Base-by-base conservation (phyloP, 2,113 vertebrate genomes). In the Casuarius casuarius region DNA sequence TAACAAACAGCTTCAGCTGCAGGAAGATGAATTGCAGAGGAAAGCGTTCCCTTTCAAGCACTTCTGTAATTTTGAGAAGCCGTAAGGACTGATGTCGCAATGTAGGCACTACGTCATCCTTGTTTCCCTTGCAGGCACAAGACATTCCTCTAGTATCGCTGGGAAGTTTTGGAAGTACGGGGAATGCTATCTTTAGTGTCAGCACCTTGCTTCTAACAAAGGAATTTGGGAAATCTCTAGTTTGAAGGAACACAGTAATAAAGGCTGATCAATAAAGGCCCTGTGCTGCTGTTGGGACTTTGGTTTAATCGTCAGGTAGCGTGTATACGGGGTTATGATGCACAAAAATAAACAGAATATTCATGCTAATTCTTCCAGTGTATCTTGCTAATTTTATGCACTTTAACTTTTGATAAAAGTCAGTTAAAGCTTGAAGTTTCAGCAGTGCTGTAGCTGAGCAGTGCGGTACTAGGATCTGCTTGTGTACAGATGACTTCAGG, bases 401-500 rank as follows among this genome's bases (percentile, higher is more conserved):
- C 65, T 90, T 49, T 12, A 8, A 29, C 40, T 63, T 48, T 46
- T 58, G 18, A 23, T 52, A 11, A 3, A 0, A 1, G 21, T 26
- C 33, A 0, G 0, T 15, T 18, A 46, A 19, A 11, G 12, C 17
- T 15, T 56, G 65, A 10, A 0, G 9, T 44, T 65, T 54, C 16
- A n/a, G 59, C n/a, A 35, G 29, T 14, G 14, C 38, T 31, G 66
- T 29, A 56, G 28, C 19, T 1, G n/a, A 63, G 61, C 10, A 68
- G 25, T 29, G 28, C 63, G 5, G 72, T 5, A 35, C 4, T 48
- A 7, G 72, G 51, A 21, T 17, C 61, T 83, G 54, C 84, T 28
- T 25, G 54, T 40, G 11, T 8, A 2, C 61, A 13, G 40, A 35
- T 3, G 21, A 58, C 14, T 42, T 22, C 28, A 82, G 89, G 94